Evolutionary conservation across 2,113 vertebrate species (phyloP), one percentile per base, ranked within the genome.

Genomic region (Cavia porcellus): DNA sequence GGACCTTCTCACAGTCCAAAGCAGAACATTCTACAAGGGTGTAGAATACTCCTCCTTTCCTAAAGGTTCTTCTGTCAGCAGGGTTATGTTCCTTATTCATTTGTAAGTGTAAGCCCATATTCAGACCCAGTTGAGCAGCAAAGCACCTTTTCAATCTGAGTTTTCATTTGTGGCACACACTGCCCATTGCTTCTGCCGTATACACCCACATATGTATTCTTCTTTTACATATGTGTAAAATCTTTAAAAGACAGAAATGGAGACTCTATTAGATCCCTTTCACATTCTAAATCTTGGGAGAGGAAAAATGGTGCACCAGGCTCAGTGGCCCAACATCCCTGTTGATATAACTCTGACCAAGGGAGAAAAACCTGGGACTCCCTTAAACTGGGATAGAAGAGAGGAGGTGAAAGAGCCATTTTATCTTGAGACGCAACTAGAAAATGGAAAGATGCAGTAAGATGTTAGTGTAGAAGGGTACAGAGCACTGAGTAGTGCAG

Each of bases 251-350:
- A 5, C 20, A 90, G 10, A 28, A 85, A 25, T 42, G 10, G 8
- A 77, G 9, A 95, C 10, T 25, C n/a, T 77, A 30, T 10, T 47
- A 30, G 96, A 38, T 35, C 10, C 3, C 22, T 95, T 50, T 96
- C 24, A 38, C 22, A 57, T 47, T 94, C 28, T 0, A 7, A 86
- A 77, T 42, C 14, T 62, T 38, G 38, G 38, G 38, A 38, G 3
- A 10, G 1, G 10, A 22, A 22, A 38, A 45, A 11, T 7, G n/a
- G 20, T 25, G 22, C 8, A 0, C 68, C 25, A 38, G 38, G 3
- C 1, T 75, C n/a, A 42, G 24, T 72, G 38, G 50, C 25, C 25
- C 52, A 92, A 8, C 10, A 13, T n/a, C 13, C 3, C 0, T 90
- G 47, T 57, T 64, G 13, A 0, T 64, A 52, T 1, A 75, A 1